Evolutionary conservation across 2,888 invertebrate species (phyloP), one percentile per base, ranked within the genome.

Genomic region (Anthrax anthrax): DNA sequence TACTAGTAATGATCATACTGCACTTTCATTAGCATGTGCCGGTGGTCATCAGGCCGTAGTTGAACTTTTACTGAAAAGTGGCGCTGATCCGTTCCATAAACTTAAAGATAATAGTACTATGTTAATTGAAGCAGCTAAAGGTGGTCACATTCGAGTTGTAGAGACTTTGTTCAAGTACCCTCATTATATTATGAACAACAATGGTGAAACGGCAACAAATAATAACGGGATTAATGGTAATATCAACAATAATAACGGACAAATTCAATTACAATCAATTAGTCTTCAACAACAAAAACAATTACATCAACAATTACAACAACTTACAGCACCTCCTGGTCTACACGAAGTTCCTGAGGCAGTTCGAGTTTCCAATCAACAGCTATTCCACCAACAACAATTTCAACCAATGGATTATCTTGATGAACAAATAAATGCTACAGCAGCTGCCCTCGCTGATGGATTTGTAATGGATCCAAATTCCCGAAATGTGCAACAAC

Each of bases 51-150:
- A 89, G 55, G 78, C 85, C 55, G 91, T 95, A 43, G 96, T 96
- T 19, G 91, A 96, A 71, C 74, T 90, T 60, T 74, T 98, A 53
- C 76, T 98, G 51, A 81, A 86, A 45, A 84, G 89, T 70, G 85
- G 89, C 57, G 95, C 95, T 39, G 91, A 97, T 73, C 92, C 94
- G 43, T 88, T 88, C 69, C 90, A 95, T 72, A 94, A 91, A 71
- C 78, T 98, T 43, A 95, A 96, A 76, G 97, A 98, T 71, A 95
- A 95, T 68, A 92, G 94, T 50, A 96, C 95, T 46, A 97, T 96
- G 84, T 76, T 98, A 56, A 96, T 98, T 58, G 97, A 98, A 71
- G 97, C 96, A 43, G 89, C 97, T 42, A 95, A 95, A 71, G 95
- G 96, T 43, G 97, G 97, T 0, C 96, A 97, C 70, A 92, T 94